Conservation (phyloP, 2,113 vertebrate species). For the Oncorhynchus masou region DNA sequence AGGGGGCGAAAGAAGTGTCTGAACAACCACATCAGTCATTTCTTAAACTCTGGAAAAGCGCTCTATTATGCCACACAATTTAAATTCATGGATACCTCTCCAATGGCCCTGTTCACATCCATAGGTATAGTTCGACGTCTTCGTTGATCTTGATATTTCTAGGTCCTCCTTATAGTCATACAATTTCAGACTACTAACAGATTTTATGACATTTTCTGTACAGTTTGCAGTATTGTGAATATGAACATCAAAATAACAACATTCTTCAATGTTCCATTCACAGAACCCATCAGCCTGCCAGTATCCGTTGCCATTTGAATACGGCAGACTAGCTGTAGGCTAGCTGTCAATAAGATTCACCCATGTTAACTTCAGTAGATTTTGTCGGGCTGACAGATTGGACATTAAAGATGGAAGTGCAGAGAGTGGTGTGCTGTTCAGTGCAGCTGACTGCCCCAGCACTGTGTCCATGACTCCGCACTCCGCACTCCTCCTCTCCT, state of each 20-base stretch:
- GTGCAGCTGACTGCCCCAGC: background rate
- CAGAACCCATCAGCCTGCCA: background rate
- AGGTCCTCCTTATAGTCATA: background rate
- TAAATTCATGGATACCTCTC: background rate
- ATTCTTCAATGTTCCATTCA: background rate
- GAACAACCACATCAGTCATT: too few species aligned
- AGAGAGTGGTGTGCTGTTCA: conserved; percentile 14
- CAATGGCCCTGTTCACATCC: background rate
- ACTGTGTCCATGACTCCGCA: background rate
- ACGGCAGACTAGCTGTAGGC: background rate
- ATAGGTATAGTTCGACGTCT: background rate
- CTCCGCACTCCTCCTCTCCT: background rate
- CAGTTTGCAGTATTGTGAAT: background rate
- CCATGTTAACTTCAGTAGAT: conserved; percentile 9
- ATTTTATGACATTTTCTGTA: background rate
- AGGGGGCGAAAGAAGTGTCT: too few species aligned
- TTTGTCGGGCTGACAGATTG: background rate
- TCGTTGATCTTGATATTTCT: background rate
- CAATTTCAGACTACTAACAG: too few species aligned
- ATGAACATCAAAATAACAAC: background rate
- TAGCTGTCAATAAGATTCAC: conserved; percentile 14
- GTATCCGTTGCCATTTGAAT: conserved; percentile 11
- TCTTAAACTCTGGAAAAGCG: too few species aligned
- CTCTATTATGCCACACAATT: too few species aligned
- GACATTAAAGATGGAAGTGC: conserved; percentile 24